These are phyloP conservation scores for Venustoraphidia nigricollis DNA, from an alignment of 2,888 invertebrate species.

Conservation along the genomic window DNA sequence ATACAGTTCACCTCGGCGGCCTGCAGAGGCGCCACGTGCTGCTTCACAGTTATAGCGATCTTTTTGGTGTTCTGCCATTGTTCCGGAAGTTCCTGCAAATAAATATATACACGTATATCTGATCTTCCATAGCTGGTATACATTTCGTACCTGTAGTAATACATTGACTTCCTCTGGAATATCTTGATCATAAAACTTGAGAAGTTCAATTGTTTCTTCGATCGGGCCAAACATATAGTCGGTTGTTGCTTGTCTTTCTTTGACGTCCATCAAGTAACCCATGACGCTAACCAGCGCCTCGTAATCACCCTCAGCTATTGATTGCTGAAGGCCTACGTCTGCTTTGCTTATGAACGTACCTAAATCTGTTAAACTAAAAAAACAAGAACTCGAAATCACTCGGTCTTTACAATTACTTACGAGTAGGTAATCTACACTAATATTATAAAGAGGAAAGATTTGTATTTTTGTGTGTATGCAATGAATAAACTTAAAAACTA, in stretches of 20 bases:
- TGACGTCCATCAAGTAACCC: slow-evolving; percentile 84
- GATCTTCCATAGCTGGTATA: background rate
- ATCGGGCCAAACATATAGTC: slow-evolving; percentile 94
- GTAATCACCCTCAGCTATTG: slow-evolving; percentile 80
- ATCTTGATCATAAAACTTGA: slow-evolving; percentile 92
- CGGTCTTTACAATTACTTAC: background rate
- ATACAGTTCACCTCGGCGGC: slow-evolving; percentile 88
- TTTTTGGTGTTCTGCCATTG: slow-evolving; percentile 94
- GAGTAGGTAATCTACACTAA: too few species aligned
- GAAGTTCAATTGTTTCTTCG: slow-evolving; percentile 79
- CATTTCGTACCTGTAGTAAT: slow-evolving; percentile 48
- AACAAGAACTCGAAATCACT: slow-evolving; percentile 14
- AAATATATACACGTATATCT: slow-evolving; percentile 1
- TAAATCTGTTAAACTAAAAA: slow-evolving; percentile 60
- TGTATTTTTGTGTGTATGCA: too few species aligned
- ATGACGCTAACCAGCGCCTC: slow-evolving; percentile 80
- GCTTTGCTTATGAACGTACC: slow-evolving; percentile 78
- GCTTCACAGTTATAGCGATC: slow-evolving; percentile 77
- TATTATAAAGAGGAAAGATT: too few species aligned
- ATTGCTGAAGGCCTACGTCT: slow-evolving; percentile 69
- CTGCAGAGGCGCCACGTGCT: slow-evolving; percentile 88
- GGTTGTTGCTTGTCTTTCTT: slow-evolving; percentile 72
- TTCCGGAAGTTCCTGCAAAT: slow-evolving; percentile 71
- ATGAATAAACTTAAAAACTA: too few species aligned
- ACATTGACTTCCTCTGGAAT: slow-evolving; percentile 93